Evolutionary conservation across 2,797 vertebrate genomes (phyloP), one percentile per base, ranked within the genome.

Genomic region (Mus minutoides): DNA sequence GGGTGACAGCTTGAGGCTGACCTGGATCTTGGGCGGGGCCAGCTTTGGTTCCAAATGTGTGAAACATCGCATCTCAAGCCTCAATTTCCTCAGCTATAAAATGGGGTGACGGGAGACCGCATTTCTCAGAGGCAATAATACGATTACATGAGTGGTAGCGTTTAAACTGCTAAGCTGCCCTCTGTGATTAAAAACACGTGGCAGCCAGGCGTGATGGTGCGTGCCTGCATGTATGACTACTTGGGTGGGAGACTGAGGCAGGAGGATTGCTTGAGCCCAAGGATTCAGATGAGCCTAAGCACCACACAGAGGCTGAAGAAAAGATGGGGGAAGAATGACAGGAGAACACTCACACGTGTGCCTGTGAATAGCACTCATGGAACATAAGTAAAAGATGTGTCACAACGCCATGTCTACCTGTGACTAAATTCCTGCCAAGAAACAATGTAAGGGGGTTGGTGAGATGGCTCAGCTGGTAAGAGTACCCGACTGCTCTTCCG

Each of bases 111-210:
- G 17, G 29, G 29, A 67, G 29, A 21, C 40, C 43, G 16, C 37
- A 43, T n/a, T 67, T 49, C 10, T 62, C 29, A 49, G 83, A n/a
- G 31, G 82, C 80, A 46, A 4, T 31, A 5, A 0, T 31, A 21
- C 26, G 11, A 4, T 9, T 12, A 12, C 40, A 49, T 3, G 40
- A 64, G 60, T 17, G 7, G n/a, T 24, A 43, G 37, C 12, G 40
- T 62, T 29, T 4, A 83, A 29, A 19, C 80, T 43, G 40, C 40
- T n/a, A 22, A 84, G 60, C 58, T 64, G 29, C 46, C 11, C 60
- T 49, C 17, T 2, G 2, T 34, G 17, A 34, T 67, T 6, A 34
- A 49, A 67, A 62, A 22, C 14, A 12, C 0, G 8, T 0, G 0
- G 40, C 60, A 64, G 40, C 40, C 58, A 22, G 82, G 40, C 1